Base-by-base conservation (phyloP, 92 coral and sea anemone genomes). In the Actinernus sp. region DNA sequence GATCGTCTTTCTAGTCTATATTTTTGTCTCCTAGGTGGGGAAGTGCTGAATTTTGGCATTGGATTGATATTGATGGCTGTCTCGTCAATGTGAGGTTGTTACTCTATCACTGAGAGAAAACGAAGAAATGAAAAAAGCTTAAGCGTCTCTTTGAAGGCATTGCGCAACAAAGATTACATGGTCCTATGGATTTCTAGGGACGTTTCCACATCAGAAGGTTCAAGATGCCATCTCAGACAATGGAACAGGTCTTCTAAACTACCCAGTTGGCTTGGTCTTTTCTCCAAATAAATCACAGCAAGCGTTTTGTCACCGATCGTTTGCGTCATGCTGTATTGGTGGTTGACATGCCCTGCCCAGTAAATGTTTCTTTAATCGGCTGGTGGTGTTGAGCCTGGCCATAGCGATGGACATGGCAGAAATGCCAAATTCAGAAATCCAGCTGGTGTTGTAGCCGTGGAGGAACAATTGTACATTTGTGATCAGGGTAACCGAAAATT, bases 261-360 rank as follows among this genome's bases (percentile, higher is more conserved):
- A 64, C 19, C 77, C 77, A 4, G 48, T 31, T 26, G 84, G 84
- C 28, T 18, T 79, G 61, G 27, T 65, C 31, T 79, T 79, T 51
- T 62, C 73, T 44, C 55, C 71, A 52, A n/a, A n/a, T n/a, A n/a
- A n/a, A 41, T 49, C 58, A 79, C 22, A 71, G 86, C 52, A 79
- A 33, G 73, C 65, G 60, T 25, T 73, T 72, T 55, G 44, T 80
- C 1, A 55, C 82, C 9, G 82, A 80, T 36, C n/a, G 74, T 24
- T 61, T 17, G 31, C 82, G 21, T 37, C 82, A 63, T 45, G 74
- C 59, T 10, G 30, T 80, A 2, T 73, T 46, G 57, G 62, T 80
- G 68, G 51, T 63, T 29, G 87, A 59, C 30, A 52, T 79, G 65
- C 81, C 71, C 73, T 71, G 86, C 24, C 81, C 86, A 48, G 76